A percentile compares a stretch with the other conserved stretches of the same genome.
These are phyloP conservation scores for Amphiduros pacificus DNA, from an alignment of 2,888 invertebrate genomes.

Conservation along the genomic window DNA sequence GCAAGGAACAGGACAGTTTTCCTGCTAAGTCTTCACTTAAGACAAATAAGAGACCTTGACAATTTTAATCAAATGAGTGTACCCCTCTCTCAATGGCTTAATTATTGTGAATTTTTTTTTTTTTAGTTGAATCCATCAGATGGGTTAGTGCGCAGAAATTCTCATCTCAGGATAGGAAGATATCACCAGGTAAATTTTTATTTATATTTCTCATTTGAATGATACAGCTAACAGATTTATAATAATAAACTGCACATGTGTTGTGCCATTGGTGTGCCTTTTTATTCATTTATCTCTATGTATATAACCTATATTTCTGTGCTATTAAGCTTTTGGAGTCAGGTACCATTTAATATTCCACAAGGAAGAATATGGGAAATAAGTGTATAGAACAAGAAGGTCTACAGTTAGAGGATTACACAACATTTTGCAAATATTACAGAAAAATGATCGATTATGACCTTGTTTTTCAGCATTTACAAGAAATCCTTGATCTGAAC, in stretches of 20 bases:
- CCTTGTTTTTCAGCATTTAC: conserved; percentile 76
- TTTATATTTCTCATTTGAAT: not conserved
- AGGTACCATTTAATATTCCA: no score
- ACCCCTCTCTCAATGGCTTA: not conserved
- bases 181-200: conserved; percentile 80
- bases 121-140: conserved; percentile 82
- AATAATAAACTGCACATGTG: not conserved
- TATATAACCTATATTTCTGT: no score
- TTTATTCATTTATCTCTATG: not conserved
- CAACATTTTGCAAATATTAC: no score
- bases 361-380: no score
- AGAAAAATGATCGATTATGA: no score
- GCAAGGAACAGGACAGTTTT: no score
- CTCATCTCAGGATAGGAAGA: conserved; percentile 93
- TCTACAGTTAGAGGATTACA: no score
- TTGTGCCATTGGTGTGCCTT: not conserved
- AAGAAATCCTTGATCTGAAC: conserved; percentile 92
- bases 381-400: no score
- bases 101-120: not conserved
- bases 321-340: no score
- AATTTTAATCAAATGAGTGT: no score
- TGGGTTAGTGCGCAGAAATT: conserved; percentile 97
- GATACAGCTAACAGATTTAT: not conserved
- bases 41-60: no score
- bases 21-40: no score